Base-by-base conservation (phyloP, 1,140 invertebrate genomes). In the Notospermus geniculatus region DNA sequence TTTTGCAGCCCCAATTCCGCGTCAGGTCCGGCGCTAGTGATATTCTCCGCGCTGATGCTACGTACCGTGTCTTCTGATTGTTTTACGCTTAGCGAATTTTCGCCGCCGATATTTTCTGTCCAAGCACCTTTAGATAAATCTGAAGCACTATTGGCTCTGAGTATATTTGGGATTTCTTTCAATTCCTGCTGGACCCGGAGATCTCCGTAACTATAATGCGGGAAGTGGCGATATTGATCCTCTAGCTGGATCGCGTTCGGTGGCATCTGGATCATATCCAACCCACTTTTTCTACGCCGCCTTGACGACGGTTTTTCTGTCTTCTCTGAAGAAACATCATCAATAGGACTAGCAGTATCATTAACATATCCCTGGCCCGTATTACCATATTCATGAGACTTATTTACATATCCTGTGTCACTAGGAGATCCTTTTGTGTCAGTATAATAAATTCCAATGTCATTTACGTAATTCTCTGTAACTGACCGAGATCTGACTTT, bases 211-310 rank as follows among this genome's bases (percentile, higher is more conserved):
- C 46, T 50, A 27, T 50, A 50, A 50, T 23, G 25, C 5, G 46
- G 46, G n/a, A 50, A 50, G n/a, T 50, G 46, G 25, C 46, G 46
- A n/a, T 50, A 50, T n/a, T 50, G 46, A n/a, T 50, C 46, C 9
- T 50, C 5, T 19, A 50, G n/a, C n/a, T 19, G 25, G 4, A n/a
- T 50, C 46, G n/a, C 25, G 9, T 50, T 50, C n/a, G n/a, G 32
- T 7, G 32, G 32, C 32, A 36, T 36, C 32, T 36, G 32, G 15
- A 36, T 36, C 32, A 15, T 7, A n/a, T 27, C 46, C 25, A 50
- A 23, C 5, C 46, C 25, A 27, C 46, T 50, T 19, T 50, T 50
- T 5, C 19, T 5, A 4, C 46, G 46, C n/a, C 46, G 46, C n/a
- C 46, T 4, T 50, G 46, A n/a, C 11, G 19, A 43, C 39, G n/a